Evolutionary conservation across 2,797 vertebrate genomes (phyloP).

Genomic region (Phrynocephalus guinanensis): DNA sequence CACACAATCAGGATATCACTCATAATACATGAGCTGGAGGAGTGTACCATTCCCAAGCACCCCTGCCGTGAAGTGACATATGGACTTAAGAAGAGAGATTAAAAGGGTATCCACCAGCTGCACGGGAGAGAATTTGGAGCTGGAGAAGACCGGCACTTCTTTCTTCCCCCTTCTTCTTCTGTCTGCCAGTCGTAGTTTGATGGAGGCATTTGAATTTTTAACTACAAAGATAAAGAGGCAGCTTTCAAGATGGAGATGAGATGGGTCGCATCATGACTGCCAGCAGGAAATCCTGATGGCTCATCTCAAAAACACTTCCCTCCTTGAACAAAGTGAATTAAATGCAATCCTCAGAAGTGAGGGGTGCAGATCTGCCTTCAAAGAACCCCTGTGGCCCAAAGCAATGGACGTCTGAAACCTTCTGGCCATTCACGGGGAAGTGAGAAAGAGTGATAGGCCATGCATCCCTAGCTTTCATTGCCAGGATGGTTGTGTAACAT

Average conservation of each 20-base stretch:
- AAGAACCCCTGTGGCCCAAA: not conserved
- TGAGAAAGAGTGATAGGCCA: not conserved
- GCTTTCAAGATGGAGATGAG: constrained; percentile 15
- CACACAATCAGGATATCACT: constrained; percentile 58
- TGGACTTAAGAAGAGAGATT: constrained; percentile 59
- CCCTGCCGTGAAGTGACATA: constrained; percentile 53
- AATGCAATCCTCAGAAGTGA: not conserved
- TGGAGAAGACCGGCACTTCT: not conserved
- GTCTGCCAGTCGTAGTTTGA: constrained; percentile 31
- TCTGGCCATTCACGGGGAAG: not conserved
- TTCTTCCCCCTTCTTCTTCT: constrained; percentile 24
- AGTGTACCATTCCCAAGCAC: constrained; percentile 63
- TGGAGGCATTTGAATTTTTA: constrained; percentile 41
- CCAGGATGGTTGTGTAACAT: not conserved
- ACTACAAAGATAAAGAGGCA: constrained; percentile 26
- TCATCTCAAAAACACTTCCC: constrained; percentile 12
- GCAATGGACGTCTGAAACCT: not conserved
- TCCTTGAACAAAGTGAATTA: constrained; percentile 3
- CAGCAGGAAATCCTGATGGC: constrained; percentile 18
- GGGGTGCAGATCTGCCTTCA: not conserved
- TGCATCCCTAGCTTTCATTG: not conserved
- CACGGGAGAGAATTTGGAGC: constrained; percentile 20
- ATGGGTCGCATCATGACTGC: constrained; percentile 43
- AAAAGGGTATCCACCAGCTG: constrained; percentile 47
- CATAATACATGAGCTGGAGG: constrained; percentile 54